phyloP scores from a whole-genome alignment of 2,888 invertebrate species.

The Diarsia brunnea region DNA sequence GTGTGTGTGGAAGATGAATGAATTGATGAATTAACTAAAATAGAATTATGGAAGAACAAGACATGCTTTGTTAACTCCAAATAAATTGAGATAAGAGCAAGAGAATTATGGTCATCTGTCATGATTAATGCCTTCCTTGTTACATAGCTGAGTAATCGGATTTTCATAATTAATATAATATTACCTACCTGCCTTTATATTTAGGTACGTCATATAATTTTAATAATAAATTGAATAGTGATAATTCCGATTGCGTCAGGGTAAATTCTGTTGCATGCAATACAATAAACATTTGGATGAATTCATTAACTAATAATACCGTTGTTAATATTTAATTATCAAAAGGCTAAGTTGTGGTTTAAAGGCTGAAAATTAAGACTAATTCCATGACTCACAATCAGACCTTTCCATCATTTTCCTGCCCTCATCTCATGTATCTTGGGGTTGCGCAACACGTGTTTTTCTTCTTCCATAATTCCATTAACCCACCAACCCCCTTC shows the following conservation, averaged over 20 bases:
- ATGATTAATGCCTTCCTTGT: neutral
- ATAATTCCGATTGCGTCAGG: neutral
- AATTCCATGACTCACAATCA: too few species aligned
- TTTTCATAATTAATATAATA: neutral
- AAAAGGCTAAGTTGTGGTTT: neutral
- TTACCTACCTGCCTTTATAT: neutral
- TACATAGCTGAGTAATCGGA: neutral
- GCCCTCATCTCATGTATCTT: too few species aligned
- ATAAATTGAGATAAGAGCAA: neutral
- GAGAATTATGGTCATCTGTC: neutral
- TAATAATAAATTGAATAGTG: slow-evolving; percentile 13
- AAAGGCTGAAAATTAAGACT: neutral
- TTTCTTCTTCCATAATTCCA: too few species aligned
- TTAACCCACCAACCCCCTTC: too few species aligned
- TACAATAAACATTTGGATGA: neutral
- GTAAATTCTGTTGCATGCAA: neutral
- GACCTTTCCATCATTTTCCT: too few species aligned
- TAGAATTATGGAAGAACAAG: neutral
- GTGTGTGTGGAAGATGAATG: neutral
- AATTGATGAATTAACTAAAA: neutral
- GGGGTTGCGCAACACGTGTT: too few species aligned
- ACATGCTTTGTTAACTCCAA: neutral
- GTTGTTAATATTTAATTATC: neutral
- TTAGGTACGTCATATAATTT: neutral
- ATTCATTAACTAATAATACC: neutral